Base-by-base conservation (phyloP, 2,797 vertebrate genomes). In the Urophycis tenuis region DNA sequence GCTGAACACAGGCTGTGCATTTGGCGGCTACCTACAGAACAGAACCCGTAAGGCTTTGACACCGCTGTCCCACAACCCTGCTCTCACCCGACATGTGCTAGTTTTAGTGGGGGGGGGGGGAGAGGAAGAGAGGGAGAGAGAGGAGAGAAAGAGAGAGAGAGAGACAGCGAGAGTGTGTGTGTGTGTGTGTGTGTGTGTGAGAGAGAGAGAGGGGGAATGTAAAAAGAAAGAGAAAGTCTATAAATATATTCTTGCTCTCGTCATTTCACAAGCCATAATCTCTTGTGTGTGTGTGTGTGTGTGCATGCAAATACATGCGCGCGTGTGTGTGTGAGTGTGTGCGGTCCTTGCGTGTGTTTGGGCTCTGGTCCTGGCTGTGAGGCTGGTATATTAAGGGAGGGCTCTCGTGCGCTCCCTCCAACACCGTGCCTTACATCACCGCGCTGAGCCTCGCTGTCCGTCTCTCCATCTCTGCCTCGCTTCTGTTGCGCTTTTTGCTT, bases 161-260 rank as follows among this genome's bases (percentile, higher is more conserved):
- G 39, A 41, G 39, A 41, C n/a, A n/a, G n/a, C 36, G 39, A 41
- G 39, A 15, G 39, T 17, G 35, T 4, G n/a, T n/a, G n/a, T n/a
- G n/a, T n/a, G n/a, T n/a, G n/a, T n/a, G n/a, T n/a, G n/a, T n/a
- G n/a, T n/a, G n/a, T n/a, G n/a, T n/a, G n/a, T n/a, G 9, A 17
- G 73, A 45, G n/a, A 39, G 67, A 60, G 74, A 31, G 31, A 45
- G 69, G 14, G 72, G 31, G 32, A 70, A 45, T 0, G 34, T 75
- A 77, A 45, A 74, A 73, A 77, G 79, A 78, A 80, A 79, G 74
- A 69, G 60, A 70, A 10, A 69, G 81, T 87, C 88, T 89, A 90
- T 86, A 90, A 89, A 90, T 90, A 90, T 81, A 71, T 31, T 49
- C 78, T 5, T 85, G 83, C 85, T 86, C 87, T 90, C 81, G 79